Percentiles rank a stretch among this genome's conserved stretches.
These are phyloP conservation scores for Temnothorax unifasciatus DNA, from an alignment of 2,888 invertebrate species.

Conservation along the genomic window DNA sequence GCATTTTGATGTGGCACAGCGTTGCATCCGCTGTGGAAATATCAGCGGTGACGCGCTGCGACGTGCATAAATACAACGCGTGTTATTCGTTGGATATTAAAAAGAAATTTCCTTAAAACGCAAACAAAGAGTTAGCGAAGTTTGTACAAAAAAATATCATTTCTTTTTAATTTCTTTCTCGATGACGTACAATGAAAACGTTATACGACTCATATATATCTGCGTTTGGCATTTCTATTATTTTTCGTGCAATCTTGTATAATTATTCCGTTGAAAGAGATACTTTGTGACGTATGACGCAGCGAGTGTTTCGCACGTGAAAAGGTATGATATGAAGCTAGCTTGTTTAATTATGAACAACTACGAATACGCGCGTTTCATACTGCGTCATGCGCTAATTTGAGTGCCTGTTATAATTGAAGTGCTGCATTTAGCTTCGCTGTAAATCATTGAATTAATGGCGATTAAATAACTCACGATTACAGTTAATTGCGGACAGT, in stretches of 20 bases:
- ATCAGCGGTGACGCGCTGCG: slow-evolving; percentile 46
- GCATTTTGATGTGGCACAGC: slow-evolving; percentile 56
- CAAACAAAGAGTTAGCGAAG: slow-evolving; percentile 9
- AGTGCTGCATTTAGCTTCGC: slow-evolving; percentile 43
- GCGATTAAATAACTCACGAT: slow-evolving; percentile 47
- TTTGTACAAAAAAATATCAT: slow-evolving; percentile 7
- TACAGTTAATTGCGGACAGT: slow-evolving; percentile 47
- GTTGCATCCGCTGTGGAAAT: slow-evolving; percentile 43
- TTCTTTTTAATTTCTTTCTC: background rate
- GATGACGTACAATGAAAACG: background rate
- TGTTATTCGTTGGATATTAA: slow-evolving; percentile 48
- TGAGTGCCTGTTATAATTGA: slow-evolving; percentile 36
- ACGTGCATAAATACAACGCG: slow-evolving; percentile 45
- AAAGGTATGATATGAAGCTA: slow-evolving; percentile 20
- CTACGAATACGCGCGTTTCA: slow-evolving; percentile 17
- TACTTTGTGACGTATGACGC: background rate
- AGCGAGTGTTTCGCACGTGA: background rate
- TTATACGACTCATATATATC: background rate
- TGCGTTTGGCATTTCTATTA: background rate
- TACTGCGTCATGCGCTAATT: slow-evolving; percentile 29
- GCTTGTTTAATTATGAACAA: slow-evolving; percentile 47
- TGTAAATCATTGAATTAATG: slow-evolving; percentile 42
- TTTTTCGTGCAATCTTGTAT: background rate
- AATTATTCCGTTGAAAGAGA: slow-evolving; percentile 20
- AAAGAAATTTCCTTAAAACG: slow-evolving; percentile 37